Evolutionary conservation across 2,113 vertebrate species (phyloP), one percentile per base, ranked within the genome.

Genomic region (Grus americana): DNA sequence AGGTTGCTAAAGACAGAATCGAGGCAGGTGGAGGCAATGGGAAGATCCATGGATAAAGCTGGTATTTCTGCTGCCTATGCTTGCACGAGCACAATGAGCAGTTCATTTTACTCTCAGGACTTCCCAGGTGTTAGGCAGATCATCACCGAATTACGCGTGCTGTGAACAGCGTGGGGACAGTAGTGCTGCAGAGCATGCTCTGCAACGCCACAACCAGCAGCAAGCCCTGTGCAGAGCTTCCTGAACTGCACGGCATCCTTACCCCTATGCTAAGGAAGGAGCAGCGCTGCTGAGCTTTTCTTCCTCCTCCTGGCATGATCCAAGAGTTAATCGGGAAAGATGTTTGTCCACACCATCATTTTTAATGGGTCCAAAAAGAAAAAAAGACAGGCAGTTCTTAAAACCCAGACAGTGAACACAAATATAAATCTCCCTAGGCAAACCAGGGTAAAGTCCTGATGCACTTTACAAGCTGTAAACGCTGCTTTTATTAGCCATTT

Each of bases 401-500:
- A 97, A 85, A 16, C 59, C 58, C 66, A 97, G 95, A 96, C 40
- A 94, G 92, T 57, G 90, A 97, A 73, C 84, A 83, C 34, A 36
- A 84, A 80, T 74, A 97, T 97, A 97, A 96, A 94, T 97, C 95
- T 97, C 95, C 79, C 87, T 49, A 93, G 90, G 97, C 95, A 98
- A 97, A 96, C n/a, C 62, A 38, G 46, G 57, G 74, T 86, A 88
- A 97, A 97, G 92, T 81, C 92, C 65, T 92, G 97, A 98, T 97
- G 94, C 93, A 95, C 97, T 98, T 98, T 97, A 98, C 97, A 98
- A 97, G 97, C 98, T 96, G 97, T 98, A 98, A 98, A 98, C 52
- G 55, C 92, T 90, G 84, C 92, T 98, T 98, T 98, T 98, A 98
- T 98, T 98, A 97, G 98, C 94, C 96, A 98, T 98, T 98, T 98